These are phyloP conservation scores for Lacanobia wlatinum DNA, from an alignment of 2,888 invertebrate species.

Conservation along the genomic window DNA sequence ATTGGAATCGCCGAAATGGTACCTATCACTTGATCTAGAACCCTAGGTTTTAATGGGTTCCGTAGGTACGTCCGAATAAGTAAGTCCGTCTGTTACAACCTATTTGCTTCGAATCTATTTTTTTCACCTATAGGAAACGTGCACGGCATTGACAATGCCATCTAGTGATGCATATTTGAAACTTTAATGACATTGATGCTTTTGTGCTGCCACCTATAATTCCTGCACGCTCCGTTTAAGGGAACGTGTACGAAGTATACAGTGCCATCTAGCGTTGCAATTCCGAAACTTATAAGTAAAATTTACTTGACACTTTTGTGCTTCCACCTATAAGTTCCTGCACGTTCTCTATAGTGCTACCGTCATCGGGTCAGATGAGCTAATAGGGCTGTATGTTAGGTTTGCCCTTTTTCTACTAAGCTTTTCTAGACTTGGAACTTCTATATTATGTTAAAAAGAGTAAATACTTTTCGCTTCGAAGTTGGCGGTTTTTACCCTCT, in stretches of 20 bases:
- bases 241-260: too few relatives aligned
- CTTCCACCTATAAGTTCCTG: too few relatives aligned
- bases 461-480: constrained; percentile 38
- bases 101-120: background rate
- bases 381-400: constrained; percentile 13
- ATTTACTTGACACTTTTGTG: too few relatives aligned
- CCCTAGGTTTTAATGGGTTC: background rate
- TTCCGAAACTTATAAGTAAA: too few relatives aligned
- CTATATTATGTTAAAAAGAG: constrained; percentile 37
- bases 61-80: background rate
- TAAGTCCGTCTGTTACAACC: background rate
- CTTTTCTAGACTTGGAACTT: constrained; percentile 38
- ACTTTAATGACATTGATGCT: too few relatives aligned
- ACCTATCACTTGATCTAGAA: background rate
- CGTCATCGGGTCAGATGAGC: background rate
- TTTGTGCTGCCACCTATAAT: too few relatives aligned
- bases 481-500: constrained; percentile 4
- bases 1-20: background rate
- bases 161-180: too few relatives aligned
- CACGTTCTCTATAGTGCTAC: background rate
- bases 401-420: constrained; percentile 32
- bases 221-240: too few relatives aligned
- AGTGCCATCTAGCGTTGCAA: too few relatives aligned
- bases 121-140: too few relatives aligned
- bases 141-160: too few relatives aligned